A percentile compares a stretch with the other conserved stretches of the same genome.
phyloP scores from a whole-genome alignment of 1,140 invertebrate genomes.

The Drosophila kohkoa region DNA sequence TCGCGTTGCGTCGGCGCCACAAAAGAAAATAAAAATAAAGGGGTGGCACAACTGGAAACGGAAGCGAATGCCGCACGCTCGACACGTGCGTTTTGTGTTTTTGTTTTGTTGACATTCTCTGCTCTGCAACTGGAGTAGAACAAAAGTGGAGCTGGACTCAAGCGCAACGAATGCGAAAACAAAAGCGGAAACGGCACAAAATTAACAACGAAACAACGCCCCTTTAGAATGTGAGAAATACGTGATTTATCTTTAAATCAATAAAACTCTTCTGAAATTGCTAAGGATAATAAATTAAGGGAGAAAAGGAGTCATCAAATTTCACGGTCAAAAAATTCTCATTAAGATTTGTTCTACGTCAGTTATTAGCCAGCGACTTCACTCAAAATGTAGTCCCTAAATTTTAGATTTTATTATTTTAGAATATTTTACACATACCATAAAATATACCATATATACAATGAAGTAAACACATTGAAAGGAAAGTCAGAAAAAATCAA shows the following conservation, averaged over 20 bases:
- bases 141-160: not conserved
- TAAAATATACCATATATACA: too few relatives aligned
- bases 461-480: too few relatives aligned
- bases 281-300: not conserved
- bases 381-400: too few relatives aligned
- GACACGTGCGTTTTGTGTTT: conserved; percentile 75
- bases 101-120: conserved; percentile 79
- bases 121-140: conserved; percentile 1
- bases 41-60: conserved; percentile 60
- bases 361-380: too few relatives aligned
- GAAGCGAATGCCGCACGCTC: conserved; percentile 41
- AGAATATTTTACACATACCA: too few relatives aligned
- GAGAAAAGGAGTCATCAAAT: too few relatives aligned
- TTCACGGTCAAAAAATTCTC: too few relatives aligned
- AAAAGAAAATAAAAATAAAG: not conserved
- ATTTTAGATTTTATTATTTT: too few relatives aligned
- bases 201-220: not conserved
- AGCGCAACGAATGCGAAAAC: conserved; percentile 25
- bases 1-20: conserved; percentile 41
- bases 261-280: not conserved
- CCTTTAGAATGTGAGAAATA: not conserved
- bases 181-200: not conserved
- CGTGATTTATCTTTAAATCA: not conserved
- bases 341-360: too few relatives aligned
- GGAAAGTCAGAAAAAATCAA: too few relatives aligned